Base-by-base conservation (phyloP, 2,113 vertebrate species). In the Solea solea region DNA sequence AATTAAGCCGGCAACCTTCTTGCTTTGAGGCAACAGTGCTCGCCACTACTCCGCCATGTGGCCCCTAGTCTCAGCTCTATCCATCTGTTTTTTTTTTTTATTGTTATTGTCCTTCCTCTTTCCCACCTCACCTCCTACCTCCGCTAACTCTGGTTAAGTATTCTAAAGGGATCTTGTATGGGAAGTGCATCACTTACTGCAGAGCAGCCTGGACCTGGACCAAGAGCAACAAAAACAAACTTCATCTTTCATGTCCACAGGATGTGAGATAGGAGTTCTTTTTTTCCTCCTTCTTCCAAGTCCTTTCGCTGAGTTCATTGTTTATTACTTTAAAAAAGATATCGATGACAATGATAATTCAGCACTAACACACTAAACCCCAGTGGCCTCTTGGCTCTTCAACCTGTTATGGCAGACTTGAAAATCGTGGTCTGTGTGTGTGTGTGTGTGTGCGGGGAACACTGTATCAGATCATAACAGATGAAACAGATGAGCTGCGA, bases 151-250 rank as follows among this genome's bases (percentile, higher is more conserved):
- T 25, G 34, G 21, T 49, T 69, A 62, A 69, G 55, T 75, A 67
- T 79, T 80, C 66, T 65, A 5, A 74, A 67, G 57, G n/a, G 46
- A 45, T 68, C 44, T 67, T 13, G 25, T 61, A 48, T 40, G 46
- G 80, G 81, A 85, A 87, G 54, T 1, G 8, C 64, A 52, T 86
- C 81, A 81, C 64, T 83, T 72, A 62, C 76, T 41, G 70, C 70
- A 79, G 65, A 76, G 46, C 7, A 45, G 57, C 48, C 45, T 85
- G 87, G 76, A 82, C 42, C 12, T 2, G 16, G 60, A 69, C 83
- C 85, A 88, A 86, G 53, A 79, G 61, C 72, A 89, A 81, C 76
- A 83, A 82, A 72, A 87, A 80, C 83, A 85, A 77, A 80, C 79
- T 6, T 21, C 21, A 58, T 87, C 63, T 55, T 78, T 80, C 68